phyloP scores from a whole-genome alignment of 2,797 vertebrate species.

The Periparus ater region DNA sequence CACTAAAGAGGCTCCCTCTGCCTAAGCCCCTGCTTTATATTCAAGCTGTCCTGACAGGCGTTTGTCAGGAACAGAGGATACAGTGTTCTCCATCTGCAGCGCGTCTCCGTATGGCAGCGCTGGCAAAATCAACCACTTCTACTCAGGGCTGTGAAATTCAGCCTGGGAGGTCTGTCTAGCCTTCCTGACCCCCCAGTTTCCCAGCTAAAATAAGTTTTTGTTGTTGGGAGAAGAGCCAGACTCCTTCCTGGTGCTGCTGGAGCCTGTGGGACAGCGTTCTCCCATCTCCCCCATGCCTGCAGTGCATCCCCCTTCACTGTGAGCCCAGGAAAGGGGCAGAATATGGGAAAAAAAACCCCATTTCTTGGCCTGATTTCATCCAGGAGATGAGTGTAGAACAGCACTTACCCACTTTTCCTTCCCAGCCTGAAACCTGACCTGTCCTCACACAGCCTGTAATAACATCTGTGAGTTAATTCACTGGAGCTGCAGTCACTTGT shows the following conservation, averaged over 20 bases:
- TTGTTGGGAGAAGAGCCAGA: not conserved
- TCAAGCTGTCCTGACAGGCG: not conserved
- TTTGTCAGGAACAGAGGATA: slow-evolving; percentile 26
- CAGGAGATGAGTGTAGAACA: not conserved
- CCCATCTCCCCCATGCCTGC: not conserved
- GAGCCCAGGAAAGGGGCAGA: not conserved
- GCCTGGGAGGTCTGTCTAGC: not conserved
- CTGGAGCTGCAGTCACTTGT: not conserved
- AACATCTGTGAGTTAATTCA: not conserved
- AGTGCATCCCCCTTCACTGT: fast-evolving
- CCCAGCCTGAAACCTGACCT: slow-evolving; percentile 6
- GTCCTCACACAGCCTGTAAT: not conserved
- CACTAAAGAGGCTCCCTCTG: not conserved
- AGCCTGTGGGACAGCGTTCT: not conserved
- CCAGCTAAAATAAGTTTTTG: not conserved
- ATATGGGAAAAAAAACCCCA: not conserved
- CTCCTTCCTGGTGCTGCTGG: not conserved
- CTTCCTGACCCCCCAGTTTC: not conserved
- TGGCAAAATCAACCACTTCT: slow-evolving; percentile 13
- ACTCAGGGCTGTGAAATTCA: not conserved
- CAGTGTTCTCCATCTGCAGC: not conserved
- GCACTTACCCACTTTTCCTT: not conserved
- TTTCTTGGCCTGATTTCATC: not conserved
- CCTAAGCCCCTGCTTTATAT: slow-evolving; percentile 2
- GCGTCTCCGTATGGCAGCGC: not conserved